Evolutionary conservation across 2,888 invertebrate species (phyloP), one percentile per base, ranked within the genome.

Genomic region (Nomada ruficornis): DNA sequence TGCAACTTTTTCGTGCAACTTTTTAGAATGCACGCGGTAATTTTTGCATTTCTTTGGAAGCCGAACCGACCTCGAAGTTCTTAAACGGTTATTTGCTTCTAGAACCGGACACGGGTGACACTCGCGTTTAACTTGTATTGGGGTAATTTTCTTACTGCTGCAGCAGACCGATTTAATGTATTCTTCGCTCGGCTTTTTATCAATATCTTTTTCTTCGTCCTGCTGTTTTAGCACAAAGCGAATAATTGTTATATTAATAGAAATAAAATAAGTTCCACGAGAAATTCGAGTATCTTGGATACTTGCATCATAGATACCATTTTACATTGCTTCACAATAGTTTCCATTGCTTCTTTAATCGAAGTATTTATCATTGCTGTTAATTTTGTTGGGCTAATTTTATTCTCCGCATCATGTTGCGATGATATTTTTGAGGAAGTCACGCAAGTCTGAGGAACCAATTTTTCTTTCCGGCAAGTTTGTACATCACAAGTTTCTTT

Each of bases 341-440:
- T 88, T 65, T 89, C 60, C 52, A 91, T 74, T 11, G 91, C 90
- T 70, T 90, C 89, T 72, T 91, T 91, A 55, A 90, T 88, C 52
- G 90, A 90, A 60, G 73, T 88, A 70, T 90, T 90, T 11, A 91
- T 89, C 15, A 91, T 85, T 59, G 89, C 89, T 11, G 79, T 88
- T 18, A 91, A 70, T 59, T 88, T 86, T 0, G 68, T 71, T 20
- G 83, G 73, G 26, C 75, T 82, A 11, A 50, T 29, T 63, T 55
- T 29, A n/a, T 44, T 23, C 3, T 11, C 59, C 9, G 23, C 7
- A 7, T 54, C 26, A 11, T 29, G 13, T 13, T 60, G 44, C 7
- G 4, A 2, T 2, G 2, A 11, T 42, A 44, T 69, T n/a, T 52
- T 47, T 0, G 23, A 23, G 13, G 42, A 10, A 4, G 42, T 55